A percentile compares a stretch with the other conserved stretches of the same genome.
Evolutionary conservation across 1,140 invertebrate species (phyloP).

Genomic region (Drosophila hydei): DNA sequence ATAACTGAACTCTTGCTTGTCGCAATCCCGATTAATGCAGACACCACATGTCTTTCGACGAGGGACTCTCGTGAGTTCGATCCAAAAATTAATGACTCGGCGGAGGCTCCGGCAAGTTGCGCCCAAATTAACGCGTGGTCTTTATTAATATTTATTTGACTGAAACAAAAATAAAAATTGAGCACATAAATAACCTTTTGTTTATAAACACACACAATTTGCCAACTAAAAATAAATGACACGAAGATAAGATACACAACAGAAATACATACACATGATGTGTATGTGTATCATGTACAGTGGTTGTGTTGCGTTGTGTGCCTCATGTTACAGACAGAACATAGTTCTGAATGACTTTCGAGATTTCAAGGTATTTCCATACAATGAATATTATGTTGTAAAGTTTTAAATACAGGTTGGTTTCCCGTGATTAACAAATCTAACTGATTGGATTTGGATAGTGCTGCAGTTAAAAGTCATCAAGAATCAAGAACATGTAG

Average conservation of each 20-base stretch:
- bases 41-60: conserved; percentile 31
- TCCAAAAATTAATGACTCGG: conserved; percentile 48
- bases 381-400: no score
- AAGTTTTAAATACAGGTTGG: no score
- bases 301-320: no score
- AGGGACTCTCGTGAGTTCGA: neutral
- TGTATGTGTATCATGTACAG: no score
- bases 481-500: no score
- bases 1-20: neutral
- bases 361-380: no score
- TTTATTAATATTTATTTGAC: conserved; percentile 72
- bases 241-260: conserved; percentile 13
- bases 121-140: conserved; percentile 45
- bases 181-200: conserved; percentile 66
- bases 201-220: conserved; percentile 68
- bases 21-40: neutral
- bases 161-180: conserved; percentile 59
- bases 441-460: no score
- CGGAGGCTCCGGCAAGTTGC: conserved; percentile 43
- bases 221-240: conserved; percentile 61
- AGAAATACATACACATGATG: conserved; percentile 7
- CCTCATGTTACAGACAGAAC: no score
- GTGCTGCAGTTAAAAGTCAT: no score
- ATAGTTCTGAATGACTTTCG: no score
- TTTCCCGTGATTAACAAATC: no score